Base-by-base conservation (phyloP, 2,797 vertebrate genomes). In the Rhynchonycteris naso region DNA sequence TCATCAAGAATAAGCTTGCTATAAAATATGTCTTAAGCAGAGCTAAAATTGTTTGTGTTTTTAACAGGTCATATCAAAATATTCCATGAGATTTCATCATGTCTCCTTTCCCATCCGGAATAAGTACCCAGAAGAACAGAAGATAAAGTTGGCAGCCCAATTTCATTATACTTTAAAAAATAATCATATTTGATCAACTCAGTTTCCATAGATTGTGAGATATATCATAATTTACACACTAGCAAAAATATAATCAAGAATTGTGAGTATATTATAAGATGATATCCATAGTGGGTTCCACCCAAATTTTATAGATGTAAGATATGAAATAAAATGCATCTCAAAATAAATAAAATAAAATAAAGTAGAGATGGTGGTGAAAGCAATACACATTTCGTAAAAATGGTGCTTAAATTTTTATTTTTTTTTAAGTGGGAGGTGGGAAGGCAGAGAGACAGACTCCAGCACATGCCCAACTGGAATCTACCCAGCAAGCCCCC, bases 1-100 rank as follows among this genome's bases (percentile, higher is more conserved):
- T 3, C 14, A 5, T 43, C 35, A 30, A 59, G n/a, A 35, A n/a
- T 61, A 65, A 52, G 24, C 5, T 21, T 65, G 5, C 28, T 63
- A 19, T 28, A 15, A 65, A 54, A 11, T 47, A 22, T 26, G 43
- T 81, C 16, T 58, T 71, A 66, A 2, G 4, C 30, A 59, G 38
- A 92, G 16, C 4, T 75, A 43, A 66, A 83, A 80, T 30, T 66
- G 18, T 2, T 79, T 95, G 18, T 79, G 1, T 52, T 83, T 59
- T 88, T 91, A 58, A 61, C 63, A 96, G 94, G 83, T 85, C 63
- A 3, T 96, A 91, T 81, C 61, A 91, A 50, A 43, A 38, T 59
- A 74, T 94, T 43, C 47, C 14, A 0, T 91, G 68, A 93, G 4
- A 12, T 12, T 4, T 79, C 30, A 26, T 4, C 3, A 4, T 21